Conservation (phyloP, 92 coral and sea anemone species). For the Pocillopora grandis region DNA sequence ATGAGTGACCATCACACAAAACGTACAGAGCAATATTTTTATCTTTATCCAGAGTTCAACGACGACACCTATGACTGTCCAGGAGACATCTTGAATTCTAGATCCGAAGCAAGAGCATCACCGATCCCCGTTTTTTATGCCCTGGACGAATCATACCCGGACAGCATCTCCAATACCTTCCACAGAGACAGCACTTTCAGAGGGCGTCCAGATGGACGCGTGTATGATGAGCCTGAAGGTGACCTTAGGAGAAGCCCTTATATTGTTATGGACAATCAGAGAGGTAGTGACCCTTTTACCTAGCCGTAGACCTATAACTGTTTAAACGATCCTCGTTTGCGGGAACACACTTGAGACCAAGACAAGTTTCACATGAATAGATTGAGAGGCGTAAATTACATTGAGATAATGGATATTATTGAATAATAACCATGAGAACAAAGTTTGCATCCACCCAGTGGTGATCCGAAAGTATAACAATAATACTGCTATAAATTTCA, state of each 20-base stretch:
- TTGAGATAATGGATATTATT: too few relatives aligned
- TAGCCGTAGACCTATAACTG: too few relatives aligned
- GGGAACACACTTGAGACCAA: too few relatives aligned
- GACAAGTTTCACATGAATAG: too few relatives aligned
- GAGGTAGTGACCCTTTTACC: not conserved
- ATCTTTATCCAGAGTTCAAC: slow-evolving; percentile 6
- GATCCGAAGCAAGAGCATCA: not conserved
- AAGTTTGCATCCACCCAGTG: too few relatives aligned
- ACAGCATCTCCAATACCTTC: slow-evolving; percentile 32
- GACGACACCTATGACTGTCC: slow-evolving; percentile 36
- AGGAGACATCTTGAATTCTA: slow-evolving; percentile 19
- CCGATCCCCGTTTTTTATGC: slow-evolving; percentile 34
- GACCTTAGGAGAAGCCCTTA: slow-evolving; percentile 15
- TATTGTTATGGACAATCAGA: slow-evolving; percentile 22
- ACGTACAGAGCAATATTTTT: not conserved
- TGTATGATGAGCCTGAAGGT: slow-evolving; percentile 29
- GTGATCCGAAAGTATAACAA: too few relatives aligned
- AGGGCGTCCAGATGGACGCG: slow-evolving; percentile 42
- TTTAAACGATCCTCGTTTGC: too few relatives aligned
- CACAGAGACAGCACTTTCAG: not conserved
- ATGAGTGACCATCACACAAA: not conserved
- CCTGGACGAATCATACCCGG: slow-evolving; percentile 40
- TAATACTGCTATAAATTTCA: too few relatives aligned
- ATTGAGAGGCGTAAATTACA: too few relatives aligned
- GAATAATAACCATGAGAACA: too few relatives aligned